Base-by-base conservation (phyloP, 1,140 invertebrate species). In the Nomia melanderi region DNA sequence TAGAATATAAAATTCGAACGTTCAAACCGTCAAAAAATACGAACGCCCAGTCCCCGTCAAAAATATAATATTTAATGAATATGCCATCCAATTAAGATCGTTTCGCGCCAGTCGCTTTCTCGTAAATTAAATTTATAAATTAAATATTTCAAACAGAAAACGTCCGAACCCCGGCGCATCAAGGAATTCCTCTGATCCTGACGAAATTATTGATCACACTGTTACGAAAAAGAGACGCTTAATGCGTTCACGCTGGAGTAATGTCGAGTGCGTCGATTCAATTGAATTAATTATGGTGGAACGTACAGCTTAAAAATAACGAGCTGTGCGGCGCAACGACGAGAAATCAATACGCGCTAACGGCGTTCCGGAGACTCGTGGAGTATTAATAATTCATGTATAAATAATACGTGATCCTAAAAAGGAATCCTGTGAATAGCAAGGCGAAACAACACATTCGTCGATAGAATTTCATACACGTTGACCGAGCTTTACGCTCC, bases 251-350 rank as follows among this genome's bases (percentile, higher is more conserved):
- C n/a, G 41, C 14, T 33, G 63, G 20, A 64, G 54, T 53, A 41
- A 14, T 25, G 50, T 41, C 33, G 72, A 74, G 72, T 74, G 50
- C 62, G 39, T 74, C 72, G 72, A 66, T 74, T 74, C 62, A 56
- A 74, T 66, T 29, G 62, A 57, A 56, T 74, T 74, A 66, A 66
- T 74, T 74, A 66, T 62, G 62, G 36, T 62, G 27, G 62, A 66
- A 65, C 62, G 72, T 66, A 56, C 50, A 5, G 72, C 62, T 65
- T 74, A 74, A 74, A 74, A 74, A 74, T 74, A 74, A 74, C 62
- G 50, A 74, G 31, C 31, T 53, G 41, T 50, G 62, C 23, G 72
- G n/a, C 27, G 36, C 62, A 33, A 66, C 62, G 72, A 33, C 47
- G 47, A 50, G 47, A 74, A 74, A 74, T 74, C 72, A 56, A 74